Evolutionary conservation across 2,797 vertebrate species (phyloP).

Genomic region (Psittacula derbiana): DNA sequence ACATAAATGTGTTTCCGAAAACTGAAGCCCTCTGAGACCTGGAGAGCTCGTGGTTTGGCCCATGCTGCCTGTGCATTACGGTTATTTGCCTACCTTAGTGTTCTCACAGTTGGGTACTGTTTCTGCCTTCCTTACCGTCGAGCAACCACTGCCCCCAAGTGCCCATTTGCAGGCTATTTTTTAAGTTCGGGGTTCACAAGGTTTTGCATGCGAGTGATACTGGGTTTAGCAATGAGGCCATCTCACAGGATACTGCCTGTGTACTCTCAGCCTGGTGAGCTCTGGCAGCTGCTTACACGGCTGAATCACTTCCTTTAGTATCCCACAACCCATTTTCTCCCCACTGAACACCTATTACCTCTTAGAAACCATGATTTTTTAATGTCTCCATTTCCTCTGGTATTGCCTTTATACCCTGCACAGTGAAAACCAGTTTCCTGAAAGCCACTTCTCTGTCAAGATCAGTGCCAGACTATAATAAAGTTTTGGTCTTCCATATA

Average conservation of each 20-base stretch:
- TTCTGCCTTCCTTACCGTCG: not conserved
- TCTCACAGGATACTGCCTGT: not conserved
- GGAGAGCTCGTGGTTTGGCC: not conserved
- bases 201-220: not conserved
- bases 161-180: not conserved
- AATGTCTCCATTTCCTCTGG: not conserved
- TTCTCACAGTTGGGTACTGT: not conserved
- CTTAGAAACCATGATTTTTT: not conserved
- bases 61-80: not conserved
- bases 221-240: not conserved
- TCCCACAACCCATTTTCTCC: not conserved
- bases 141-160: constrained; percentile 63
- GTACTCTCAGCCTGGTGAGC: not conserved
- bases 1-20: not conserved
- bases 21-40: not conserved
- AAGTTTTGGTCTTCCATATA: not conserved
- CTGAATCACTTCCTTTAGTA: not conserved
- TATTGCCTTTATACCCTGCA: not conserved
- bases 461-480: not conserved
- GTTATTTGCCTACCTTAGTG: not conserved
- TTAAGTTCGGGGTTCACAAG: not conserved
- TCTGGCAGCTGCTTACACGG: not conserved
- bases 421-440: not conserved
- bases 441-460: not conserved
- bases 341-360: not conserved